phyloP scores from a whole-genome alignment of 2,797 vertebrate species.

The Psittacula echo region DNA sequence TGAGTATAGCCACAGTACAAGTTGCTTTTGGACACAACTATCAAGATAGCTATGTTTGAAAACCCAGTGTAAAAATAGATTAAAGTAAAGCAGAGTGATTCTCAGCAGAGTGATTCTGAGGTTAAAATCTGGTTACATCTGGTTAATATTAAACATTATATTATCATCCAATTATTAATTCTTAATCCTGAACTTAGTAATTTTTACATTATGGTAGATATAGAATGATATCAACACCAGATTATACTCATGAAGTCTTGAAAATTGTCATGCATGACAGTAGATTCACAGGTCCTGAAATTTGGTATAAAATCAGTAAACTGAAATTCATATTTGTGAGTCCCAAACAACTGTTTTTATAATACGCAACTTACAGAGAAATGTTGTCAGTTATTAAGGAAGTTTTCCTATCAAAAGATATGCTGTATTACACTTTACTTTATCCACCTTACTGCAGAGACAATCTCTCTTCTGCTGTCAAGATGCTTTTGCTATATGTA shows the following conservation, averaged over 20 bases:
- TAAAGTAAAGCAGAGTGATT: background rate
- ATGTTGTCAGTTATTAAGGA: conserved; percentile 31
- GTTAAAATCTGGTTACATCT: background rate
- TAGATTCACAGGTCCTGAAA: background rate
- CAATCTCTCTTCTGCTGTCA: conserved; percentile 54
- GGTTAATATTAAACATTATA: background rate
- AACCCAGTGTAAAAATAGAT: background rate
- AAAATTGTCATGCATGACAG: background rate
- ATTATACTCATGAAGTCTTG: background rate
- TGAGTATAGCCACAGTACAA: background rate
- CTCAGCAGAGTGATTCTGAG: background rate
- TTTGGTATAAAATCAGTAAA: background rate
- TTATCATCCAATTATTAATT: background rate
- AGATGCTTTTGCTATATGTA: conserved; percentile 68
- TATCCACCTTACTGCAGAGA: conserved; percentile 58
- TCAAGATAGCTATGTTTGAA: background rate
- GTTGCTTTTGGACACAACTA: background rate
- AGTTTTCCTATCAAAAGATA: conserved; percentile 43
- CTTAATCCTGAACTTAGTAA: background rate
- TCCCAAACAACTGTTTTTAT: background rate
- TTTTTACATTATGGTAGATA: background rate
- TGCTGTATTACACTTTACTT: conserved; percentile 25
- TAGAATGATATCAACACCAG: background rate
- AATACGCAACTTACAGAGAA: background rate
- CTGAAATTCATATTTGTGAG: background rate